Percentiles rank a stretch among this genome's conserved stretches.
Evolutionary conservation across 2,888 invertebrate species (phyloP).

Genomic region (Aphidius colemani): DNA sequence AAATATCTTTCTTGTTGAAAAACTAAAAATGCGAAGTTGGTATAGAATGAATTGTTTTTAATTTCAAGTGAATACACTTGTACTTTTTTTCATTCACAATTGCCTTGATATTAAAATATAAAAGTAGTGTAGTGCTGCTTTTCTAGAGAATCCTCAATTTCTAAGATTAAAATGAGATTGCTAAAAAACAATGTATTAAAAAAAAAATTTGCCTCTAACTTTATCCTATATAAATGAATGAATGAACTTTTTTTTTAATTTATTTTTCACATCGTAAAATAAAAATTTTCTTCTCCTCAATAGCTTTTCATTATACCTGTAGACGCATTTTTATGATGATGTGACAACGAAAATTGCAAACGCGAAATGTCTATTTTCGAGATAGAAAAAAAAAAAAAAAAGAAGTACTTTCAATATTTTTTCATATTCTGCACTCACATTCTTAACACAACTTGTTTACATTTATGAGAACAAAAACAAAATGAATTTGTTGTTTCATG

Average conservation of each 20-base stretch:
- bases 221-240: conserved; percentile 5
- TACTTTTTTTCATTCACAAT: neutral
- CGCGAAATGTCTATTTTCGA: conserved; percentile 34
- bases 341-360: conserved; percentile 25
- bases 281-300: conserved; percentile 27
- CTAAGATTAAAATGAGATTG: conserved; percentile 31
- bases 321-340: conserved; percentile 6
- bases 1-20: neutral
- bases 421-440: conserved; percentile 29
- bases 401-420: conserved; percentile 33
- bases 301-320: conserved; percentile 32
- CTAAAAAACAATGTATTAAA: conserved; percentile 24
- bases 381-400: conserved; percentile 30
- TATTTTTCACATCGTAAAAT: neutral
- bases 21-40: conserved; percentile 6
- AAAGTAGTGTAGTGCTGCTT: conserved; percentile 17
- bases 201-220: conserved; percentile 13
- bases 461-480: conserved; percentile 37
- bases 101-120: conserved; percentile 1
- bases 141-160: conserved; percentile 25
- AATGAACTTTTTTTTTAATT: conserved; percentile 13
- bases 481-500: conserved; percentile 32
- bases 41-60: conserved; percentile 13
- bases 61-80: neutral
- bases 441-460: conserved; percentile 36